Percentiles rank a stretch among this genome's conserved stretches.
Evolutionary conservation across 2,113 vertebrate species (phyloP).

Genomic region (Ramphastos sulfuratus): DNA sequence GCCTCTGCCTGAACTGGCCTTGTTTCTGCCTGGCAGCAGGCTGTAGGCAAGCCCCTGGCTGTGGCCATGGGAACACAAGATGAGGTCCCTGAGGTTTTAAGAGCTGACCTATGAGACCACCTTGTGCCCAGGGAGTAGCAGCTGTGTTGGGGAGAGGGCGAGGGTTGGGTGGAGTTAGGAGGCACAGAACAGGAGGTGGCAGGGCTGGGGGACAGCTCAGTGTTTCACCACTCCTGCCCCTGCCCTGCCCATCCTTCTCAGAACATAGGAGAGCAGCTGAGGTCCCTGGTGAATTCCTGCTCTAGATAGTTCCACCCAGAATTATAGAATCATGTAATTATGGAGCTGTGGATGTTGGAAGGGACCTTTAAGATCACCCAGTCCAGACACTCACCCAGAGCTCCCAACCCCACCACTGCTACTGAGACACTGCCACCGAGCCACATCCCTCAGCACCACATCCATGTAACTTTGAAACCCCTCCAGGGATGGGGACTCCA

Average conservation of each 20-base stretch:
- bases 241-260: neutral
- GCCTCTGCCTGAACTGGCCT: neutral
- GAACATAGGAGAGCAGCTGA: neutral
- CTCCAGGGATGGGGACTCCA: too few relatives aligned
- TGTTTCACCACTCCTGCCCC: neutral
- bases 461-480: too few relatives aligned
- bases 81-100: neutral
- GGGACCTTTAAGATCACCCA: too few relatives aligned
- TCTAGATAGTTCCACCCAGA: neutral
- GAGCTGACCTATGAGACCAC: neutral
- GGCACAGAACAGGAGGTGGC: too few relatives aligned
- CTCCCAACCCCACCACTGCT: too few relatives aligned
- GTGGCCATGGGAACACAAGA: accelerated
- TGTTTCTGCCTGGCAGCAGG: neutral
- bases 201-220: neutral
- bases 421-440: too few relatives aligned
- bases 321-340: too few relatives aligned
- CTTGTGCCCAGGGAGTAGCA: neutral
- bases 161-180: neutral
- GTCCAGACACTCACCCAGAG: too few relatives aligned
- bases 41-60: neutral
- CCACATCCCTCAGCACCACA: too few relatives aligned
- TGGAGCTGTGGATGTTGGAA: too few relatives aligned
- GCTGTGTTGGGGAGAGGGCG: neutral
- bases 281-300: neutral